Evolutionary conservation across 2,113 vertebrate genomes (phyloP).

Genomic region (Channa maculata): DNA sequence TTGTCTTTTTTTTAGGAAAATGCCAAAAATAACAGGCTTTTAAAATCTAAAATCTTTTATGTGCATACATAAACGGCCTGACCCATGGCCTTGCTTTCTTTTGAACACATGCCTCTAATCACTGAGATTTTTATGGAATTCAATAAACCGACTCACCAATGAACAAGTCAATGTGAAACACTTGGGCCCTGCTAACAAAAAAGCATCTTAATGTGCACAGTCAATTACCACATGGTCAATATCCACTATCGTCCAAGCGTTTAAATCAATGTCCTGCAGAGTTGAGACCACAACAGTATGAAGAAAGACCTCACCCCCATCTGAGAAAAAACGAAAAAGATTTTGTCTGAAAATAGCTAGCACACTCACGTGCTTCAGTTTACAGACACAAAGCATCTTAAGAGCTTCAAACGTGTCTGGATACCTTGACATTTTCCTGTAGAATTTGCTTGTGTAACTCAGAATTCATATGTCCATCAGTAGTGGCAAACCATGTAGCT

Average conservation of each 20-base stretch:
- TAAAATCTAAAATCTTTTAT: background rate
- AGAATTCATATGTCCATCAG: no score
- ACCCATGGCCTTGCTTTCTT: conserved; percentile 37
- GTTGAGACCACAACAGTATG: conserved; percentile 20
- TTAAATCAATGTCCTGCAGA: conserved; percentile 36
- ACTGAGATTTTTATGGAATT: conserved; percentile 32
- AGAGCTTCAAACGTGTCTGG: no score
- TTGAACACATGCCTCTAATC: conserved; percentile 17
- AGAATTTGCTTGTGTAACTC: no score
- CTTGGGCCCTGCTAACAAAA: conserved; percentile 45
- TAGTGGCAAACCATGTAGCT: no score
- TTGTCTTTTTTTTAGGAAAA: background rate
- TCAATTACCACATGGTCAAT: conserved; percentile 59
- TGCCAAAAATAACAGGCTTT: conserved; percentile 29
- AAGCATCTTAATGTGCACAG: conserved; percentile 39
- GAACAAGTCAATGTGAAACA: conserved; percentile 59
- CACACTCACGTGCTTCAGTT: background rate
- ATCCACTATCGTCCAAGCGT: conserved; percentile 15
- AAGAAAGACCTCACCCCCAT: conserved; percentile 36
- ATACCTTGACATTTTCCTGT: no score
- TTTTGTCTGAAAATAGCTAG: conserved; percentile 23
- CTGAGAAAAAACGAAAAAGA: conserved; percentile 15
- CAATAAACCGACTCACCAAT: conserved; percentile 43
- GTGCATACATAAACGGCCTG: background rate
- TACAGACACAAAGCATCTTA: no score